Conservation (phyloP, 2,797 vertebrate genomes). For the Sus cebifrons region DNA sequence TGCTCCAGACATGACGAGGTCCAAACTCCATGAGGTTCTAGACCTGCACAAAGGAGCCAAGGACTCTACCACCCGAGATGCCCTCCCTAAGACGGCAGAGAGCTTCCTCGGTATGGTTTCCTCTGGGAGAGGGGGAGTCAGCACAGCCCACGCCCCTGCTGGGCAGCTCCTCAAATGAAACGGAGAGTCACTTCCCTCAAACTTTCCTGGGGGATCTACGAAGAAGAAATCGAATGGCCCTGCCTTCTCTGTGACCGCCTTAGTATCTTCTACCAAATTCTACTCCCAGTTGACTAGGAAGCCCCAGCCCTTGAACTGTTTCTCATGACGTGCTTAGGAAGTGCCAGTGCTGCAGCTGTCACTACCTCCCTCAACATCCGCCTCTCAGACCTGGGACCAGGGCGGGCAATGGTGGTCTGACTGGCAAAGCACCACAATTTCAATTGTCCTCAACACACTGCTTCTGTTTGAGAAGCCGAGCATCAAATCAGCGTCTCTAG, state of each 20-base stretch:
- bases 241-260: not conserved
- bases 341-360: not conserved
- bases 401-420: not conserved
- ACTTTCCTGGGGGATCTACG: not conserved
- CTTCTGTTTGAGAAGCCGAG: not conserved
- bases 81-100: not conserved
- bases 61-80: accelerated
- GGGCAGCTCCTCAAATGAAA: not conserved
- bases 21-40: not conserved
- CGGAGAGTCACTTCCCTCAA: not conserved
- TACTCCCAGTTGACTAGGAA: not conserved
- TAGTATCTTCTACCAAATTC: not conserved
- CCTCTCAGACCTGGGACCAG: not conserved
- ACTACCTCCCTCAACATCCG: not conserved
- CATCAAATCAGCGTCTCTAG: not conserved
- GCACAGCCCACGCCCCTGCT: not conserved
- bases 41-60: not conserved
- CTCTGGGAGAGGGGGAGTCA: not conserved
- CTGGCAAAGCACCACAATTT: not conserved
- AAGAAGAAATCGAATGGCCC: not conserved
- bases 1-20: not conserved
- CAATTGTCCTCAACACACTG: not conserved
- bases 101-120: not conserved
- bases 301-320: not conserved
- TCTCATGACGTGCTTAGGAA: not conserved